phyloP scores from a whole-genome alignment of 1,140 invertebrate species.

The Contarinia nasturtii region DNA sequence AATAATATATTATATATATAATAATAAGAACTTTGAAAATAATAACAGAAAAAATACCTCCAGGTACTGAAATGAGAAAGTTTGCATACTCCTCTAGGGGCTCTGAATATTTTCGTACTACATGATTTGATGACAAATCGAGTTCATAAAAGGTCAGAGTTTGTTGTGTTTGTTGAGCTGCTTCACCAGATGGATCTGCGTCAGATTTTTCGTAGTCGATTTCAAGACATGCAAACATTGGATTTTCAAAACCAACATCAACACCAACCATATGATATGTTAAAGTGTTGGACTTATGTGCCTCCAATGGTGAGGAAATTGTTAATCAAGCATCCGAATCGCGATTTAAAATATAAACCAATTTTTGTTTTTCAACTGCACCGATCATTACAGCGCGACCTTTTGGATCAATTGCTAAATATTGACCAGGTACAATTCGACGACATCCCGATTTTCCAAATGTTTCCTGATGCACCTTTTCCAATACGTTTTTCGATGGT shows the following conservation, averaged over 20 bases:
- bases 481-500: slow-evolving; percentile 81
- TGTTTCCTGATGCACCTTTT: slow-evolving; percentile 96
- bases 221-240: slow-evolving; percentile 98
- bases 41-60: too few species aligned
- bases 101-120: slow-evolving; percentile 97
- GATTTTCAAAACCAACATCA: slow-evolving; percentile 98
- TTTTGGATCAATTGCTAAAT: slow-evolving; percentile 96
- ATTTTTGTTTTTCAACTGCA: slow-evolving; percentile 95
- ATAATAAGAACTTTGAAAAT: too few species aligned
- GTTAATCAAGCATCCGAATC: slow-evolving; percentile 93
- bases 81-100: slow-evolving; percentile 96
- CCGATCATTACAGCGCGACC: slow-evolving; percentile 98
- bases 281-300: slow-evolving; percentile 97
- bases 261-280: slow-evolving; percentile 98
- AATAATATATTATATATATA: too few species aligned
- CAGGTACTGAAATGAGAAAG: slow-evolving; percentile 87
- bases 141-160: slow-evolving; percentile 97
- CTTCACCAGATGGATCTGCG: slow-evolving; percentile 87
- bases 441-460: slow-evolving; percentile 98
- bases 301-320: slow-evolving; percentile 96
- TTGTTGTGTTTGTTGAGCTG: slow-evolving; percentile 87
- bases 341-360: slow-evolving; percentile 96
- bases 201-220: slow-evolving; percentile 99
- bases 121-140: slow-evolving; percentile 97
- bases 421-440: slow-evolving; percentile 96